These are phyloP conservation scores for Chiroxiphia lanceolata DNA, from an alignment of 2,797 vertebrate genomes.

Conservation along the genomic window DNA sequence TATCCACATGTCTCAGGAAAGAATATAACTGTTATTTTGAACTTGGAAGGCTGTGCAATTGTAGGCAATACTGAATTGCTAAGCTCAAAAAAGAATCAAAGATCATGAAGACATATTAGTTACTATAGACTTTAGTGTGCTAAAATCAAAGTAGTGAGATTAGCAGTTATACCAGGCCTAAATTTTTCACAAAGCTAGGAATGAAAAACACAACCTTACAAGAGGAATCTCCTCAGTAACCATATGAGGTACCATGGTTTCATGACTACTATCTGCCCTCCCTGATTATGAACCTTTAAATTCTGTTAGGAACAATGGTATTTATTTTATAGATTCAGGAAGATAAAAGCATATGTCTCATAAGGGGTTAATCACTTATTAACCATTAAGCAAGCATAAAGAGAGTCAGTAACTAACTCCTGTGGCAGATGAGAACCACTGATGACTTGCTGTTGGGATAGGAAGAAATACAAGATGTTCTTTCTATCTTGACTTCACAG, in stretches of 20 bases:
- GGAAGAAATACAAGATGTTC: background rate
- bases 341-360: fast-evolving
- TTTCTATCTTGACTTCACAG: background rate
- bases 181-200: background rate
- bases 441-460: background rate
- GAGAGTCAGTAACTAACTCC: background rate
- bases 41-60: background rate
- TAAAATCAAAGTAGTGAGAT: background rate
- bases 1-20: background rate
- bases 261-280: background rate
- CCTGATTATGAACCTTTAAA: background rate
- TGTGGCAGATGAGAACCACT: background rate
- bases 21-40: background rate
- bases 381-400: background rate
- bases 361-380: background rate
- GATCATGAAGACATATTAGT: background rate
- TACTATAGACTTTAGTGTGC: background rate
- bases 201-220: background rate
- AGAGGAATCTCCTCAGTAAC: background rate
- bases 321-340: background rate
- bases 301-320: background rate
- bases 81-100: background rate
- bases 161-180: background rate
- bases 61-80: background rate
- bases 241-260: background rate